Evolutionary conservation across 2,797 vertebrate genomes (phyloP).

Genomic region (Tolypeutes matacus): DNA sequence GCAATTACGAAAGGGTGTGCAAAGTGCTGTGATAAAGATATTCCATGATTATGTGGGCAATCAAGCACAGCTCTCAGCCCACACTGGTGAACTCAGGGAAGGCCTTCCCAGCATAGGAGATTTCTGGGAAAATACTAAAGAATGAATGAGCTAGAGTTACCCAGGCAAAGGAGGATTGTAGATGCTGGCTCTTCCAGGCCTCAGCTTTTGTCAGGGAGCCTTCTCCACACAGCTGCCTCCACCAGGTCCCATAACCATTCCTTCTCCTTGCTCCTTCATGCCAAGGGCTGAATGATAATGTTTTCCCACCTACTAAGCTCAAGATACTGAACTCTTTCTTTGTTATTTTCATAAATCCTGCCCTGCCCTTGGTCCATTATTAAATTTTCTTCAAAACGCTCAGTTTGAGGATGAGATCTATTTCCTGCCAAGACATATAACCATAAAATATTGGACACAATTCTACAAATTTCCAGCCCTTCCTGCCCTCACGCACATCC

Average conservation of each 20-base stretch:
- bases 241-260: not conserved
- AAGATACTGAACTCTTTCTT: not conserved
- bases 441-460: not conserved
- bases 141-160: not conserved
- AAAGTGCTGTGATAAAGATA: not conserved
- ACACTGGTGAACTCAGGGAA: not conserved
- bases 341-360: conserved; percentile 25
- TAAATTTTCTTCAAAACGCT: not conserved
- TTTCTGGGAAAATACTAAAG: not conserved
- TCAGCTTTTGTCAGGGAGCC: not conserved
- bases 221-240: not conserved
- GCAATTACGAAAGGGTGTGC: not conserved
- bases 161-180: not conserved
- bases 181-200: not conserved
- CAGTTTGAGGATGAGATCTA: not conserved
- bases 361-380: not conserved
- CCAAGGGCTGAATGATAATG: not conserved
- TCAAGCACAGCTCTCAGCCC: not conserved
- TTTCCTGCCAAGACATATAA: not conserved
- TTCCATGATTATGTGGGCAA: not conserved
- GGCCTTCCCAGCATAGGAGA: not conserved
- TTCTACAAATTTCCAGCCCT: not conserved
- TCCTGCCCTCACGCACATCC: not conserved
- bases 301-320: not conserved
- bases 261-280: not conserved